Base-by-base conservation (phyloP, 2,888 invertebrate species). In the Ganaspis brasiliensis region DNA sequence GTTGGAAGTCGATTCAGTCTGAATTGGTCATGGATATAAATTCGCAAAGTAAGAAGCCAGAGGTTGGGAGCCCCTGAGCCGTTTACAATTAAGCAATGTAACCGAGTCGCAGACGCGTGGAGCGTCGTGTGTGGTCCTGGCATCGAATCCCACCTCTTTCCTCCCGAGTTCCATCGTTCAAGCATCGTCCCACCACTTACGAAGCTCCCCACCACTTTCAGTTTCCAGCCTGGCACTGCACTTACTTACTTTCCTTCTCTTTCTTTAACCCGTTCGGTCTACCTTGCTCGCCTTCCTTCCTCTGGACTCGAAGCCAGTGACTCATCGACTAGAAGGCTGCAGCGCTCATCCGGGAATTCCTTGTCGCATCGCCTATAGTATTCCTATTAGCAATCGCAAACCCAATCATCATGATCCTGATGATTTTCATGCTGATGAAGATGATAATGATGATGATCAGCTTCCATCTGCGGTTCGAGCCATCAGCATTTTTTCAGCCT, bases 81-180 rank as follows among this genome's bases (percentile, higher is more conserved):
- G 89, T 91, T 91, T 91, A 91, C 91, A 91, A 91, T 91, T 91
- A 91, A 91, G 90, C 90, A 90, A 91, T 91, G 91, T 91, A 89
- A 91, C 90, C 88, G 88, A 91, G 90, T 90, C 90, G 88, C 88
- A 91, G 90, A 91, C 91, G 90, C 90, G 91, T 90, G 90, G 91
- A 90, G 89, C 91, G 87, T 90, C 91, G 91, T 91, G 91, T 91
- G 91, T 91, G 91, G 91, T 91, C 91, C 86, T 84, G 82, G 85
- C 83, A 86, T 90, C 87, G 86, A 86, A 86, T 89, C 87, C 88
- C 87, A 88, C 89, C 87, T 88, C 88, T 83, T 83, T 82, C 82
- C 82, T 82, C 83, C 79, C 81, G 71, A 77, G 81, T 78, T 79
- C 74, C 78, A 75, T 81, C 77, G 77, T 81, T 82, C 81, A 72